These are phyloP conservation scores for Pollicipes pollicipes DNA, from an alignment of 1,140 invertebrate genomes.

Conservation along the genomic window DNA sequence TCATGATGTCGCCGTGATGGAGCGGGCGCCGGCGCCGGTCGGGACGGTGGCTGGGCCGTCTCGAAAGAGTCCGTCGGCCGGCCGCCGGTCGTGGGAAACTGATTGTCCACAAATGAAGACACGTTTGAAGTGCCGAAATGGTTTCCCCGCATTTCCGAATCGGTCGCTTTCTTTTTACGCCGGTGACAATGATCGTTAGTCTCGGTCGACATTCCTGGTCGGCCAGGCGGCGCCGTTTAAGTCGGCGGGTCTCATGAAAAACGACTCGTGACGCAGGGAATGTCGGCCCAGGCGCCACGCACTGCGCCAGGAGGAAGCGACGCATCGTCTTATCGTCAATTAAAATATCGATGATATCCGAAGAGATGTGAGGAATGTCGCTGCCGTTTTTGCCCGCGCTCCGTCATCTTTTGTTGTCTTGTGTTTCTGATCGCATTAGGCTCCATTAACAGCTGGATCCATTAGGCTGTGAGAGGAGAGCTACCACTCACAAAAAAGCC, in stretches of 20 bases:
- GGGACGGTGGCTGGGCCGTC: too few species aligned
- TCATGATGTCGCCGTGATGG: not conserved
- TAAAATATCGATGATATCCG: not conserved
- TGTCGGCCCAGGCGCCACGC: not conserved
- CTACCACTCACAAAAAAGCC: not conserved
- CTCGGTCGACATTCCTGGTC: not conserved
- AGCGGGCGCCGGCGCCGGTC: not conserved
- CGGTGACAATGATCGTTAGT: not conserved
- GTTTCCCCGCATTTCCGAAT: not conserved
- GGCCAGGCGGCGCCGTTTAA: too few species aligned
- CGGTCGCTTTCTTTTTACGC: not conserved
- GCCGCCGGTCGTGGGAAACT: not conserved
- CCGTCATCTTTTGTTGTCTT: not conserved
- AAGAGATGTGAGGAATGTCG: not conserved
- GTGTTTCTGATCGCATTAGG: not conserved
- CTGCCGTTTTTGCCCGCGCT: not conserved
- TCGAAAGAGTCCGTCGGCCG: too few species aligned
- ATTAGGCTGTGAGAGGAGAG: not conserved
- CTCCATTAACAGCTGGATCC: not conserved
- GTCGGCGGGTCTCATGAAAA: not conserved
- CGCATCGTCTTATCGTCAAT: not conserved
- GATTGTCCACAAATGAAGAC: not conserved
- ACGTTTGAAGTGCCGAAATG: slow-evolving; percentile 1
- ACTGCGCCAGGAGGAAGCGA: not conserved
- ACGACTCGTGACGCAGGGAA: not conserved